Evolutionary conservation across 2,888 invertebrate genomes (phyloP), one percentile per base, ranked within the genome.

Genomic region (Limenitis camilla): DNA sequence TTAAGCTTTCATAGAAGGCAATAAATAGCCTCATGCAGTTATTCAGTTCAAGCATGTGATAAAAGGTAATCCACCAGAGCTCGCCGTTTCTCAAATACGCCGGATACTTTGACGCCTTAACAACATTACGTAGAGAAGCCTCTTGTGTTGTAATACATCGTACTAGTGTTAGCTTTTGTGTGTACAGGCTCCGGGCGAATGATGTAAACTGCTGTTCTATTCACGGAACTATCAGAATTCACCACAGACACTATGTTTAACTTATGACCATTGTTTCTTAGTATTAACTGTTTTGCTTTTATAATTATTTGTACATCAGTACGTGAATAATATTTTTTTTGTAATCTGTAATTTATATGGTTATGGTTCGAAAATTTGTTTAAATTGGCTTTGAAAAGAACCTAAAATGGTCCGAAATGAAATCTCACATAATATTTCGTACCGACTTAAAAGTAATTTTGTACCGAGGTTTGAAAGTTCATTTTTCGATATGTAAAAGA

Each of bases 71-170:
- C 45, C 19, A 30, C 28, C 11, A 45, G 28, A 8, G 30, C 29
- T 45, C 35, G 6, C 11, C 36, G 19, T 19, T 19, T 19, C 19
- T 36, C 29, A 30, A 36, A 30, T 35, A 40, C 39, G 40, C 40
- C 40, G 43, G 38, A 19, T 50, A 29, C 39, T 39, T 36, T 36
- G 10, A 40, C 44, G 29, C 40, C 44, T 51, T 29, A 51, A 45
- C 36, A 45, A 29, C 40, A 43, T 51, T 54, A 39, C 39, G 42
- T 33, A 73, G 68, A 67, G 69, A 65, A 67, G 65, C 64, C 62
- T 68, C 63, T 70, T 71, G 75, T 66, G 68, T 60, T 70, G 67
- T 67, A 64, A 64, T 66, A 65, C 66, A 72, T 68, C 67, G 66
- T 66, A 67, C 71, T 69, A 64, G 65, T 69, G 67, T n/a, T n/a